These are phyloP conservation scores for Ginglymostoma cirratum DNA, from an alignment of 2,113 vertebrate species.

Conservation along the genomic window DNA sequence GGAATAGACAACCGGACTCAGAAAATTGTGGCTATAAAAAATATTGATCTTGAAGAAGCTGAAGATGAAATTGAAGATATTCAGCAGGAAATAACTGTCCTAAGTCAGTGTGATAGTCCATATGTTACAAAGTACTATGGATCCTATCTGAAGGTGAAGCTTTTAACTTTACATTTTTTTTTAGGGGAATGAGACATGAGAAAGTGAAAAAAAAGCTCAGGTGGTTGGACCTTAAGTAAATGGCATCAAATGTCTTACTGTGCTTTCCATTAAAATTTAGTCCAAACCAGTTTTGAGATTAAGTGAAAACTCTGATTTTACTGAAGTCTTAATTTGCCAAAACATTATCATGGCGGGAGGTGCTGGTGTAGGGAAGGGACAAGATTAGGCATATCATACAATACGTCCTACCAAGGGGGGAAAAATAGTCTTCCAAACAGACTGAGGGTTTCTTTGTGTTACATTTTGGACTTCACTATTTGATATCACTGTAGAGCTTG, in stretches of 20 bases:
- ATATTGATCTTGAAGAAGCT: slow-evolving; percentile 95
- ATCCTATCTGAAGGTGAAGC: slow-evolving; percentile 90
- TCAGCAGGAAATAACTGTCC: slow-evolving; percentile 96
- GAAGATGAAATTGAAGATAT: slow-evolving; percentile 98
- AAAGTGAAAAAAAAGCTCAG: background rate
- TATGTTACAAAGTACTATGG: slow-evolving; percentile 97
- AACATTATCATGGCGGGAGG: background rate
- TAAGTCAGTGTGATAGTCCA: slow-evolving; percentile 96
- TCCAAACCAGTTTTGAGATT: background rate
- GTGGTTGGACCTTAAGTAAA: background rate
- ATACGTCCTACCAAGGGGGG: background rate
- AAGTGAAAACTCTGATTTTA: background rate
- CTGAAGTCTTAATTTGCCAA: background rate
- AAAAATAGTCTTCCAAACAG: background rate
- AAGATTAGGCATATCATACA: background rate
- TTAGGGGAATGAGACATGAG: background rate
- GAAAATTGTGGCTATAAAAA: slow-evolving; percentile 97
- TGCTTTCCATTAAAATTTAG: background rate
- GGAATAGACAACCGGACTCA: slow-evolving; percentile 96
- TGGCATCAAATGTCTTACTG: background rate
- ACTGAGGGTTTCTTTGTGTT: background rate
- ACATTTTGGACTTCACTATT: background rate
- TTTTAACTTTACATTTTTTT: background rate
- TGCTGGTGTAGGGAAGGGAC: no score
- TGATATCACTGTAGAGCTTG: background rate